Evolutionary conservation across 2,797 vertebrate species (phyloP).

Genomic region (Austrolebias charrua): DNA sequence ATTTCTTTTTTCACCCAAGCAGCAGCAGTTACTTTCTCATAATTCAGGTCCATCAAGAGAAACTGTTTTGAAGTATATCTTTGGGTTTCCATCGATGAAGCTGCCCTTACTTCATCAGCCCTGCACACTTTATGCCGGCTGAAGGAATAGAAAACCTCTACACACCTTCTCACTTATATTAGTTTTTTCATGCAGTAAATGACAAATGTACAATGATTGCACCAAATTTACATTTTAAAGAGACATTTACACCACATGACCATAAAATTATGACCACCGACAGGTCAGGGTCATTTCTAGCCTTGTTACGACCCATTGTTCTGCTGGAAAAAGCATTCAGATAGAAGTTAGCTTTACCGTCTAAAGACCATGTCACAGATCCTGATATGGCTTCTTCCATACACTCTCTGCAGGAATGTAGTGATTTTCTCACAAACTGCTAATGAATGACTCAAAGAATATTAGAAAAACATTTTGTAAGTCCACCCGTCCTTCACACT

Average conservation of each 20-base stretch:
- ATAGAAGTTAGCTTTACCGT: no score
- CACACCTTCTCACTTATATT: constrained; percentile 2
- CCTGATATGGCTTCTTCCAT: no score
- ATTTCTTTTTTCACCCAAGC: constrained; percentile 1
- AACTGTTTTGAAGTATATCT: constrained; percentile 1
- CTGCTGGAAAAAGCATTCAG: no score
- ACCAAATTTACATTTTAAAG: no score
- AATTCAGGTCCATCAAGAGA: constrained; percentile 8
- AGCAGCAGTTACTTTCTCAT: constrained; percentile 1
- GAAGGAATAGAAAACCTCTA: constrained; percentile 4
- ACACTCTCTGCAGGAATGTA: no score
- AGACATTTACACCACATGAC: neutral
- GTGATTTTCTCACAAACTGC: no score
- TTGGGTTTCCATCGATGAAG: constrained; percentile 2
- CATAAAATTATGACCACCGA: neutral
- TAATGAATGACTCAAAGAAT: no score
- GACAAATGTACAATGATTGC: no score
- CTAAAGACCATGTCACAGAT: no score
- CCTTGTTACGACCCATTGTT: no score
- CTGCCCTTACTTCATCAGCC: neutral
- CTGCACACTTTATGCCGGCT: neutral
- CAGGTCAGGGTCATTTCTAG: neutral
- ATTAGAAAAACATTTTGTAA: no score
- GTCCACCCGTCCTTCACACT: no score
- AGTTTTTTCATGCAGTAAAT: neutral